These are phyloP conservation scores for Cerastis leucographa DNA, from an alignment of 2,888 invertebrate species.

Conservation along the genomic window DNA sequence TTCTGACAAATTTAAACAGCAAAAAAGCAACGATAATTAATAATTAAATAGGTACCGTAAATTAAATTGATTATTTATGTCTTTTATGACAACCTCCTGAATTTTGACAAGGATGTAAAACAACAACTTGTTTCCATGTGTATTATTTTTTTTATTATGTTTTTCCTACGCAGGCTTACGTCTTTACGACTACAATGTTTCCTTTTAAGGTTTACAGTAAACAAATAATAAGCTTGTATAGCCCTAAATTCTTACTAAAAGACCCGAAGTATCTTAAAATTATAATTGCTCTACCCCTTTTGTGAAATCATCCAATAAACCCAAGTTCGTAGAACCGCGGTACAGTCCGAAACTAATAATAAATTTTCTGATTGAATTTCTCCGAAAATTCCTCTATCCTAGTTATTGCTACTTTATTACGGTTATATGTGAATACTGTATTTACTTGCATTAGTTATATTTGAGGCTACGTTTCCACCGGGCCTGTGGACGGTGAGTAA, in stretches of 20 bases:
- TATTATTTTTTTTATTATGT: too few species aligned
- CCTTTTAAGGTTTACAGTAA: background rate
- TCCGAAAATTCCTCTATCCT: conserved; percentile 44
- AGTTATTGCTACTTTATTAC: conserved; percentile 36
- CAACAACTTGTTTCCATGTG: too few species aligned
- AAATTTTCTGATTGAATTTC: conserved; percentile 60
- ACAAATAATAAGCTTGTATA: background rate
- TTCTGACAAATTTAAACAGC: too few species aligned
- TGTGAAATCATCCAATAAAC: conserved; percentile 61
- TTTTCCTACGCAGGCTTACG: too few species aligned
- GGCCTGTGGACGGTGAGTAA: too few species aligned
- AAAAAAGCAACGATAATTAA: too few species aligned
- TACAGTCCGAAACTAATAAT: conserved; percentile 66
- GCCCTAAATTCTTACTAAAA: conserved; percentile 40
- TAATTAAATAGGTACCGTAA: too few species aligned
- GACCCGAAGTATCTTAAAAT: conserved; percentile 36
- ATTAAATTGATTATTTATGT: too few species aligned
- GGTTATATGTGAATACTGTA: background rate
- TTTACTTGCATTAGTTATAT: conserved; percentile 1
- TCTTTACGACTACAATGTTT: too few species aligned
- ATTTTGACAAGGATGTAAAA: too few species aligned
- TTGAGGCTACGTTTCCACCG: background rate
- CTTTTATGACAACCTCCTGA: too few species aligned
- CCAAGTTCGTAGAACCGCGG: conserved; percentile 39
- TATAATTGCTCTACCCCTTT: conserved; percentile 57